phyloP scores from a whole-genome alignment of 2,113 vertebrate genomes.

The Lutjanus erythropterus region DNA sequence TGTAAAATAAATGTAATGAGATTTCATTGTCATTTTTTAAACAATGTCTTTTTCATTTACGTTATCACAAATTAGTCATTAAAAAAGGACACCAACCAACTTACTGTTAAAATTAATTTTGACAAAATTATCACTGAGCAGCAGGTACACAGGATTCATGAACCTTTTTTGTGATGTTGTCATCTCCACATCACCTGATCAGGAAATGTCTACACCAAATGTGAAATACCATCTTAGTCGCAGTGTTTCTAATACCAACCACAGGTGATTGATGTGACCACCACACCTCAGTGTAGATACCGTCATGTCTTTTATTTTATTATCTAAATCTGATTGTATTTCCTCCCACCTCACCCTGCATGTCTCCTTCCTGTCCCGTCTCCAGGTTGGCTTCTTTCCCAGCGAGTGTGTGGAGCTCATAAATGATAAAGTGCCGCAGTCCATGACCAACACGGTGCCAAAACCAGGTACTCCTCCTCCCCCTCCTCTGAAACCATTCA shows the following conservation, averaged over 20 bases:
- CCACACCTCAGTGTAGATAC: not conserved
- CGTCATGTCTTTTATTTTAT: constrained; percentile 1
- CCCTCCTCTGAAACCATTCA: constrained; percentile 19
- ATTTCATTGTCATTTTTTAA: too few relatives aligned
- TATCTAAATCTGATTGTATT: constrained; percentile 25
- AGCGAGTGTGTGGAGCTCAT: constrained; percentile 98
- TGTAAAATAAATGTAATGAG: too few relatives aligned
- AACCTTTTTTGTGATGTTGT: not conserved
- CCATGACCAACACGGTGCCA: constrained; percentile 96
- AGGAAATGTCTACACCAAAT: not conserved
- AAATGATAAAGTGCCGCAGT: constrained; percentile 98
- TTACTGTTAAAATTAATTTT: too few relatives aligned
- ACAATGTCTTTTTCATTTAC: too few relatives aligned
- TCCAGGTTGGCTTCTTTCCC: constrained; percentile 97
- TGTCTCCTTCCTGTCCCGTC: constrained; percentile 44
- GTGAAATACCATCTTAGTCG: not conserved
- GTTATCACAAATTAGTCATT: too few relatives aligned
- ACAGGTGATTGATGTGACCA: not conserved
- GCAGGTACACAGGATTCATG: not conserved
- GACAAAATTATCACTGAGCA: too few relatives aligned
- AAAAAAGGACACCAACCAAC: too few relatives aligned
- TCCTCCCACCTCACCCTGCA: not conserved
- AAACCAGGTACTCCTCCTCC: constrained; percentile 91
- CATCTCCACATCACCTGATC: not conserved
- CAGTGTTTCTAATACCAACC: not conserved